Conservation (phyloP, 2,888 invertebrate genomes). For the Metalampra italica region DNA sequence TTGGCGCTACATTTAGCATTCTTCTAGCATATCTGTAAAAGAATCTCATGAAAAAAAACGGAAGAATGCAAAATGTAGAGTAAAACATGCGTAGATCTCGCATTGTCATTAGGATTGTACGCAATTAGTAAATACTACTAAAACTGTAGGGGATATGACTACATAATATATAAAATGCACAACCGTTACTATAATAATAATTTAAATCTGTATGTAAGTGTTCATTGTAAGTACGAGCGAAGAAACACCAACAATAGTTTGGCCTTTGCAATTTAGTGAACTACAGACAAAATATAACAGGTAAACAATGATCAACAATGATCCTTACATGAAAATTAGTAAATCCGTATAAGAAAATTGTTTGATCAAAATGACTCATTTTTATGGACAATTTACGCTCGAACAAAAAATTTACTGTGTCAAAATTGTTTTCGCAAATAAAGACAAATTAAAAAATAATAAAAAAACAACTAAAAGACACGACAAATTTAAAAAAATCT, state of each 20-base stretch:
- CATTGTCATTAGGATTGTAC: slow-evolving; percentile 51
- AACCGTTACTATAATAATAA: slow-evolving; percentile 45
- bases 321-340: too few relatives aligned
- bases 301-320: too few relatives aligned
- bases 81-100: slow-evolving; percentile 36
- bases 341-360: too few relatives aligned
- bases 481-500: too few relatives aligned
- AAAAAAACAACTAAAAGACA: too few relatives aligned
- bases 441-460: too few relatives aligned
- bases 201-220: slow-evolving; percentile 38
- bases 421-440: too few relatives aligned
- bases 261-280: slow-evolving; percentile 4
- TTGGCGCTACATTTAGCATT: slow-evolving; percentile 52
- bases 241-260: neutral
- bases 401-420: too few relatives aligned
- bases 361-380: too few relatives aligned
- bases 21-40: slow-evolving; percentile 27
- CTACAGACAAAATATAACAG: neutral
- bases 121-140: slow-evolving; percentile 49
- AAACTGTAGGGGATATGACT: slow-evolving; percentile 48
- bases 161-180: slow-evolving; percentile 56
- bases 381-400: too few relatives aligned
- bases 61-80: slow-evolving; percentile 51
- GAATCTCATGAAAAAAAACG: slow-evolving; percentile 48
- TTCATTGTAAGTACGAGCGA: slow-evolving; percentile 28